Base-by-base conservation (phyloP, 1,140 invertebrate genomes). In the Tetraneura akinire region DNA sequence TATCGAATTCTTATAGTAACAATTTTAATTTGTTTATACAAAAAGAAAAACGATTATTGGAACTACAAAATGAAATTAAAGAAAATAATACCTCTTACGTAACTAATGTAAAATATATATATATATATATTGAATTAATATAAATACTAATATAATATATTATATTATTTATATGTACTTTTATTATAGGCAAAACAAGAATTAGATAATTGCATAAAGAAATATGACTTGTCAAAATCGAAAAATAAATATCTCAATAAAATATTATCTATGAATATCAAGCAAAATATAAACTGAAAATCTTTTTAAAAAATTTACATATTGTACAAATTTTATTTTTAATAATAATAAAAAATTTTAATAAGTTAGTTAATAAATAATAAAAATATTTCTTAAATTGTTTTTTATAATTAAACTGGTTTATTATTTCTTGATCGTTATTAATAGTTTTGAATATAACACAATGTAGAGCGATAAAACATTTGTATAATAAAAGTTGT, bases 11-110 rank as follows among this genome's bases (percentile, higher is more conserved):
- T 14, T 51, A 71, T 6, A n/a, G 18, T 51, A 71, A 49, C 14
- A 51, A 51, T 71, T 51, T 71, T 29, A 26, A 71, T 51, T 29
- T 49, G 1, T 11, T 71, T 9, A n/a, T 49, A 18, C 42, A 51
- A 29, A 71, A 71, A 29, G 68, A 71, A 71, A 71, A 71, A 9
- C 11, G 26, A 71, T 51, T 51, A 3, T 14, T 49, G 9, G 68
- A 71, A 49, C 51, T 71, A 45, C 23, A 51, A 23, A 71, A 18
- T 13, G 10, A 45, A 21, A 23, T 0, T 18, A 42, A 66, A 45
- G 64, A 66, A n/a, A 42, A 42, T 16, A 42, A 66, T n/a, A 18
- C 29, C 18, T 10, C 62, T 18, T 18, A 5, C 45, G 3, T 42
- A 9, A 42, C 18, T 66, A 45, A 42, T 32, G 64, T 66, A 66